Evolutionary conservation across 2,797 vertebrate species (phyloP), one percentile per base, ranked within the genome.

Genomic region (Urosaurus nigricauda): DNA sequence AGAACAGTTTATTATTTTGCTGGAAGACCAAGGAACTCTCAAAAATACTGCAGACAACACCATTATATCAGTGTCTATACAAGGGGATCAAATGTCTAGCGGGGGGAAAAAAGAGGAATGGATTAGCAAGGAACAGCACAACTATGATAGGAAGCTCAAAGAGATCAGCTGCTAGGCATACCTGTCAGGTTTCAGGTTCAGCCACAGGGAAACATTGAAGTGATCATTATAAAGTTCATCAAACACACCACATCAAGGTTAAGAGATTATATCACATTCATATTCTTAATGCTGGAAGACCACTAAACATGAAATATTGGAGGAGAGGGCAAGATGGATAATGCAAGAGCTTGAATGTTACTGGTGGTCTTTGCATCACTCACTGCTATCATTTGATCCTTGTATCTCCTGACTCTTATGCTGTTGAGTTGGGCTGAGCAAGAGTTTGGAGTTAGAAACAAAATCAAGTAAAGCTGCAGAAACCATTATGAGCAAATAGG

Each of bases 391-490:
- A 9, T n/a, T 71, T 71, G 70, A 1, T 71, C n/a, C 70, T 71
- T 71, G 13, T 14, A 35, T 71, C 70, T 71, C 13, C 70, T 71
- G n/a, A 71, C 4, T 5, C 32, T 4, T 71, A 2, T 71, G 70
- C n/a, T n/a, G 5, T 16, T 71, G 70, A 71, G 12, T 11, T 32
- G 29, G 29, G 9, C 1, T 32, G 29, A 29, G 26, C 8, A 68
- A 68, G 29, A 29, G 65, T 68, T 68, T 68, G 65, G 24, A 29
- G 26, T n/a, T n/a, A 91, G 93, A 96, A 94, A 91, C 93, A 91
- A 94, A 93, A 94, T 86, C 92, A 91, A 92, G 83, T 88, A 91
- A 91, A 93, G 90, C 82, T 93, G 94, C 93, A 94, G 92, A 93
- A 88, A 93, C 87, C 90, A 11, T 87, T 14, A 84, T 81, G 87